These are phyloP conservation scores for Carcharodon carcharias DNA, from an alignment of 2,797 vertebrate genomes.

Conservation along the genomic window DNA sequence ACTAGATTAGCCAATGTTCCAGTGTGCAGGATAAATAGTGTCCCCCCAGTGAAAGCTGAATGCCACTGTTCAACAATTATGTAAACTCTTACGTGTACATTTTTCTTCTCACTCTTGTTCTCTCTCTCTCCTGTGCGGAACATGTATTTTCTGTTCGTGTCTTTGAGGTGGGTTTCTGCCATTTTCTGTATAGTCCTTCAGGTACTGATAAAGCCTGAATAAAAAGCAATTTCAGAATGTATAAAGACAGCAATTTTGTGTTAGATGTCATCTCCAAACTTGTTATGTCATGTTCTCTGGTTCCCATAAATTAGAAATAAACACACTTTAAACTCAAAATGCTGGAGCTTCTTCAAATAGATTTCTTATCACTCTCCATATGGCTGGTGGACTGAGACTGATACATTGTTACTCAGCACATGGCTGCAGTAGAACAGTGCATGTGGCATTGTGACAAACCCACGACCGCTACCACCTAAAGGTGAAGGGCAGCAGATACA, in stretches of 20 bases:
- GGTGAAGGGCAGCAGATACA: too few species aligned
- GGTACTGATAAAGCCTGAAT: conserved; percentile 17
- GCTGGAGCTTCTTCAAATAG: too few species aligned
- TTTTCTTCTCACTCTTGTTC: neutral
- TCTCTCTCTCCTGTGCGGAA: neutral
- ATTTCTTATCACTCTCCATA: neutral
- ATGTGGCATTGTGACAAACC: too few species aligned
- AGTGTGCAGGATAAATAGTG: too few species aligned
- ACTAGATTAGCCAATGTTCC: neutral
- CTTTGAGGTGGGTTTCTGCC: neutral
- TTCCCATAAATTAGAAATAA: neutral
- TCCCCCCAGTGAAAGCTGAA: neutral
- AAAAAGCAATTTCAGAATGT: rapidly evolving
- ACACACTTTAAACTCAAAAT: too few species aligned
- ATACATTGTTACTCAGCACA: too few species aligned
- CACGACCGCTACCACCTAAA: too few species aligned
- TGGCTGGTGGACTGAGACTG: neutral
- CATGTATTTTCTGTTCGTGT: neutral
- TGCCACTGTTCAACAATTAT: neutral
- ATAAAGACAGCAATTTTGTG: rapidly evolving
- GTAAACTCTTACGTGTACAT: neutral
- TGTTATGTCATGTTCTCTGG: too few species aligned
- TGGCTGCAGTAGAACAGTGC: too few species aligned
- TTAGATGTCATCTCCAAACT: too few species aligned
- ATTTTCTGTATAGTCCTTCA: conserved; percentile 23